Evolutionary conservation across 2,113 vertebrate genomes (phyloP), one percentile per base, ranked within the genome.

Genomic region (Hirundichthys speculiger): DNA sequence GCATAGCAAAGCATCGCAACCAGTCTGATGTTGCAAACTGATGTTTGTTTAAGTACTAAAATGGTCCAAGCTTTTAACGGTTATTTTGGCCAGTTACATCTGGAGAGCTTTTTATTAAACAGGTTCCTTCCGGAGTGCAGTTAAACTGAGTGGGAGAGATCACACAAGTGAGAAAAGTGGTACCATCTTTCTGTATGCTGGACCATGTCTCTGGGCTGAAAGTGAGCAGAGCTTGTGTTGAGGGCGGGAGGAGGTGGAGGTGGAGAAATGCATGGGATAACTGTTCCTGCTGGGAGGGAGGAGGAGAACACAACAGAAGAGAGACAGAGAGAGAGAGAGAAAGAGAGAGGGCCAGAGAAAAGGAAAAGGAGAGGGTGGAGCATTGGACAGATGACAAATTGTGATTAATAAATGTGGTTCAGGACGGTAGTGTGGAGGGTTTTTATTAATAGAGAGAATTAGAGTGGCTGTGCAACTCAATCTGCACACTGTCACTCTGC

Each of bases 371-470:
- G 78, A 70, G 75, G 89, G 90, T 77, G 88, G 88, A 89, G 88
- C 83, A 47, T 82, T 12, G 85, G 91, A 90, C 90, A 89, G 90
- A 90, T 93, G 92, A 94, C 92, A 94, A 93, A 94, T 93, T 92
- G 92, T 94, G 92, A 94, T 94, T 92, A 93, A 94, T 94, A 93
- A 94, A 92, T 91, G 91, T 91, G 90, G 85, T 93, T 90, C 78
- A 77, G 90, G 90, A 87, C 62, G 62, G 86, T 84, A 89, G 88
- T 90, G 90, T 90, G 86, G 84, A 88, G 85, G 85, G 88, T 86
- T 90, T 86, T 92, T 93, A 92, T 94, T 94, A 94, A 94, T 93
- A 92, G 91, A 91, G 89, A 92, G 90, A 93, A 93, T 93, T 91
- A 92, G 90, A 91, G 84, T 79, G 85, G 87, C 88, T 87, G 91